Percentiles rank a stretch among this genome's conserved stretches.
Conservation (phyloP, 2,888 invertebrate genomes). For the Xiphydria camelus region DNA sequence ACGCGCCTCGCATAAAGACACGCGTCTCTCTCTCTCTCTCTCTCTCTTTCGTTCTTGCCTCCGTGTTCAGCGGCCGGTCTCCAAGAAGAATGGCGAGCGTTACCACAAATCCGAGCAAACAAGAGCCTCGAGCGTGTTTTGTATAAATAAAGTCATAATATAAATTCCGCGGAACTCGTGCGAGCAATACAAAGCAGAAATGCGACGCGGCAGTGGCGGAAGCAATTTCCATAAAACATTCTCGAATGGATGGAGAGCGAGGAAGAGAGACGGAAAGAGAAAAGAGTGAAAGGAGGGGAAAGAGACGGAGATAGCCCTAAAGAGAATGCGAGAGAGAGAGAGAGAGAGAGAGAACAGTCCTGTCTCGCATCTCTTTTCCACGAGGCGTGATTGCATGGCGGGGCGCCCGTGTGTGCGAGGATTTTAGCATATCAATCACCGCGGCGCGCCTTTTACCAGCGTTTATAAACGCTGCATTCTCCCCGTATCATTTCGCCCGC, state of each 20-base stretch:
- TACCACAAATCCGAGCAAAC: not conserved
- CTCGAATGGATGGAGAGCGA: slow-evolving; percentile 26
- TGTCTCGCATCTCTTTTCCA: too few species aligned
- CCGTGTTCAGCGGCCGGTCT: not conserved
- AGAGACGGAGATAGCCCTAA: slow-evolving; percentile 1
- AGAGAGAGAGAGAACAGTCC: not conserved
- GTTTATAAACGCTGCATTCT: too few species aligned
- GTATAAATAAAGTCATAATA: slow-evolving; percentile 32
- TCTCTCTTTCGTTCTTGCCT: not conserved
- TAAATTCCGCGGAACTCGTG: slow-evolving; percentile 26
- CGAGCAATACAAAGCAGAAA: slow-evolving; percentile 22
- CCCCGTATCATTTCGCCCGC: too few species aligned
- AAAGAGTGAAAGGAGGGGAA: slow-evolving; percentile 6
- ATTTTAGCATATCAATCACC: too few species aligned
- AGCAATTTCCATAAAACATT: slow-evolving; percentile 41
- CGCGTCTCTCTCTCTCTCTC: not conserved
- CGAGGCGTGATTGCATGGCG: too few species aligned
- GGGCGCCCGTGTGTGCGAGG: too few species aligned
- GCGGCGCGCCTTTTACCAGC: too few species aligned
- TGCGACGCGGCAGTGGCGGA: slow-evolving; percentile 25
- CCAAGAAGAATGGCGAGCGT: not conserved
- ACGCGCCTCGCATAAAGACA: slow-evolving; percentile 9
- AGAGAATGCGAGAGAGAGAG: not conserved
- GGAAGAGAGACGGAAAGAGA: slow-evolving; percentile 3
- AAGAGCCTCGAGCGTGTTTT: not conserved